Evolutionary conservation across 2,113 vertebrate genomes (phyloP), one percentile per base, ranked within the genome.

Genomic region (Chrysochloris asiatica): DNA sequence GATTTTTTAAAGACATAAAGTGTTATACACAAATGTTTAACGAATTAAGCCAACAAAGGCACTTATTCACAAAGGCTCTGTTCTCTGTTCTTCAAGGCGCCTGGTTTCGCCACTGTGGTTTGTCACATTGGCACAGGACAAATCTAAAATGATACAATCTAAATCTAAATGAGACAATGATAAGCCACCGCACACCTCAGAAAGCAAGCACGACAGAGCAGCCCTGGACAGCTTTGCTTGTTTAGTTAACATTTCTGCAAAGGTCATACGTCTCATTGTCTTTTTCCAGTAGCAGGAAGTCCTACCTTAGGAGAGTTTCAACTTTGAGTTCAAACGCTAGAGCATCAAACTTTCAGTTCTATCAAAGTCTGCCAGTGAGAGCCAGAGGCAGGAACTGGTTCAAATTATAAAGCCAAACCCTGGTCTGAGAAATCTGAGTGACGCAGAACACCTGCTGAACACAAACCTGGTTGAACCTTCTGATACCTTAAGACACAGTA

Each of bases 231-330:
- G 26, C 17, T 71, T 59, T n/a, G 4, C 65, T 83, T 80, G 22
- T 59, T 84, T 72, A 8, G 45, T 83, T 90, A 91, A 76, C 71
- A 78, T 26, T 43, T 26, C 41, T 22, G 11, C 63, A 81, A 76
- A 63, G 45, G 6, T 5, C 43, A 14, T 7, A 24, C 7, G 28
- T 80, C 76, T 86, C 89, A n/a, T 5, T 19, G 1, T 65, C 28
- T 67, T 89, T 71, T 50, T 33, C n/a, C 45, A 72, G 22, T 1
- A 24, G 36, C 43, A 17, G 8, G 33, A 9, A 81, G 69, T 3
- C 33, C 48, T 24, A 43, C 43, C 43, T 21, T 5, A 1, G 65
- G 72, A 52, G 30, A 75, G 36, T 82, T 90, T 73, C 72, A 36
- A 36, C 30, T 47, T 54, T 65, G 59, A 69, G 24, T 72, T 73